Conservation (phyloP, 2,888 invertebrate genomes). For the Panorpa germanica region DNA sequence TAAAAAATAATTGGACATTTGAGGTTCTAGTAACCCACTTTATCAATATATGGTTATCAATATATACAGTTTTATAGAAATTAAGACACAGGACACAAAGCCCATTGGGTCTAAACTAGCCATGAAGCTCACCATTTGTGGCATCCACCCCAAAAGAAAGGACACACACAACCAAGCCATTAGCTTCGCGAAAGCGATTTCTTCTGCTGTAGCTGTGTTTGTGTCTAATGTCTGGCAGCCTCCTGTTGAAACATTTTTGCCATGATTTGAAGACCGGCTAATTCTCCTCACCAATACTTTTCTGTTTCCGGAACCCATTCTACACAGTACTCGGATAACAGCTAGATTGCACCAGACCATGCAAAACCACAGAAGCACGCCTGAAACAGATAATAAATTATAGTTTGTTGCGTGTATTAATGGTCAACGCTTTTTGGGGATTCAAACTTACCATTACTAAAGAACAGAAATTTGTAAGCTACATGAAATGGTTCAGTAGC, state of each 20-base stretch:
- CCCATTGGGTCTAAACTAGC: too few species aligned
- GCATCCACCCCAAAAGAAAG: slow-evolving; percentile 74
- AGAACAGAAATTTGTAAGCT: slow-evolving; percentile 58
- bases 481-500: slow-evolving; percentile 42
- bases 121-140: slow-evolving; percentile 54
- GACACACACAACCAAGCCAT: slow-evolving; percentile 70
- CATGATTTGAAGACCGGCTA: slow-evolving; percentile 17
- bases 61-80: too few species aligned
- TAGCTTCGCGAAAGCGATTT: slow-evolving; percentile 66
- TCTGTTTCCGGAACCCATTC: slow-evolving; percentile 27
- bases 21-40: too few species aligned
- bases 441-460: slow-evolving; percentile 45
- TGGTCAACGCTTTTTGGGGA: background rate
- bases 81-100: too few species aligned
- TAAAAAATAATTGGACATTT: too few species aligned
- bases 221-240: slow-evolving; percentile 12
- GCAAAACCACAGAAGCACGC: slow-evolving; percentile 47
- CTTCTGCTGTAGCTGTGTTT: slow-evolving; percentile 48
- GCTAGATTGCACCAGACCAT: slow-evolving; percentile 71
- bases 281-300: slow-evolving; percentile 23
- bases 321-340: slow-evolving; percentile 55
- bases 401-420: background rate
- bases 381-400: slow-evolving; percentile 24
- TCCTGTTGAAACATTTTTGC: slow-evolving; percentile 3
- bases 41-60: too few species aligned